These are phyloP conservation scores for Cotesia typhae DNA, from an alignment of 1,140 invertebrate species.

Conservation along the genomic window DNA sequence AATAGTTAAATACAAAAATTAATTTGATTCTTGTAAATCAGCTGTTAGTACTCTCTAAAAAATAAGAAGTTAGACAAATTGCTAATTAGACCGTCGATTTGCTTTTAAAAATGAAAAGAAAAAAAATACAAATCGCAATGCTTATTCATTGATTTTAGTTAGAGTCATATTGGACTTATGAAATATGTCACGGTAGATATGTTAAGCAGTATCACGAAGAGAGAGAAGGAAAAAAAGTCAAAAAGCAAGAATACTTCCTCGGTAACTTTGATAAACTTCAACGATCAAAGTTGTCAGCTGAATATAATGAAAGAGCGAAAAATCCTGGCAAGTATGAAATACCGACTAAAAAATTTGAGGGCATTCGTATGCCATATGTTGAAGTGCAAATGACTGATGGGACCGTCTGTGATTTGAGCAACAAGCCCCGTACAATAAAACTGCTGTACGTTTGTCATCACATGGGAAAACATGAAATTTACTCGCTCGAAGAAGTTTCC, in stretches of 20 bases:
- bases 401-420: constrained; percentile 91
- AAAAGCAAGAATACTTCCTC: constrained; percentile 83
- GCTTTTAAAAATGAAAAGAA: neutral
- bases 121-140: constrained; percentile 13
- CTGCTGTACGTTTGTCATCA: constrained; percentile 87
- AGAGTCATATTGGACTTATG: constrained; percentile 97
- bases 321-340: constrained; percentile 64
- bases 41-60: too few species aligned
- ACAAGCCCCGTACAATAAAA: constrained; percentile 80
- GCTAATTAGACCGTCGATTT: too few species aligned
- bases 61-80: too few species aligned
- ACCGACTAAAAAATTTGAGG: constrained; percentile 83
- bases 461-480: constrained; percentile 89
- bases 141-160: constrained; percentile 66
- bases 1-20: too few species aligned
- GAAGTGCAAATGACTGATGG: constrained; percentile 83
- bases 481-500: constrained; percentile 90
- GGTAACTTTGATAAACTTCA: constrained; percentile 75
- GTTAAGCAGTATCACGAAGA: constrained; percentile 96
- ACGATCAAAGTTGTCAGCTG: constrained; percentile 62
- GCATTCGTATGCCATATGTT: constrained; percentile 83
- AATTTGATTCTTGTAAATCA: too few species aligned
- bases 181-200: constrained; percentile 92
- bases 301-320: constrained; percentile 66
- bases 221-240: constrained; percentile 84